A percentile compares a stretch with the other conserved stretches of the same genome.
Evolutionary conservation across 1,140 invertebrate species (phyloP).

Genomic region (Idris sp.): DNA sequence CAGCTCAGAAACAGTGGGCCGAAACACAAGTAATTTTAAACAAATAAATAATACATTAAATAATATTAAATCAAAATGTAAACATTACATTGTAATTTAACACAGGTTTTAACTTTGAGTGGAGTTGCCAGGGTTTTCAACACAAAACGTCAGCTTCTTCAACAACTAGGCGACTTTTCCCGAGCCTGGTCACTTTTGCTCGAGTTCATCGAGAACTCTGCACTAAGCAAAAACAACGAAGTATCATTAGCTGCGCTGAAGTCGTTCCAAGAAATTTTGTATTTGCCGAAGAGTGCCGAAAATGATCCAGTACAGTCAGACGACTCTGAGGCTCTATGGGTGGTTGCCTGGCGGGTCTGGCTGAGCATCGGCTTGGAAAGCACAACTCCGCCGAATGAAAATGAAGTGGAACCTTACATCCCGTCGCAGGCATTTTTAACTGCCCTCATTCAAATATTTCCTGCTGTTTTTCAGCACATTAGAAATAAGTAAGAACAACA

Average conservation of each 20-base stretch:
- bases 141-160: conserved; percentile 90
- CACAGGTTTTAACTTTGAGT: conserved; percentile 85
- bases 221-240: conserved; percentile 94
- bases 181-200: conserved; percentile 94
- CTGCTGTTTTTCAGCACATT: conserved; percentile 93
- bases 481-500: conserved; percentile 84
- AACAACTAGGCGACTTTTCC: conserved; percentile 92
- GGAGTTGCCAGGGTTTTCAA: conserved; percentile 91
- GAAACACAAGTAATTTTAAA: conserved; percentile 97
- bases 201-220: conserved; percentile 95
- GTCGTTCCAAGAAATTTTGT: conserved; percentile 96
- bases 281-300: conserved; percentile 79
- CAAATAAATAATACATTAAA: too few relatives aligned
- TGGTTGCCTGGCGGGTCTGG: conserved; percentile 91
- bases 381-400: conserved; percentile 82
- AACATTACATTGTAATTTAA: too few relatives aligned
- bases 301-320: conserved; percentile 70
- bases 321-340: conserved; percentile 84
- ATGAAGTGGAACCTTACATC: conserved; percentile 84
- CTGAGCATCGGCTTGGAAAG: conserved; percentile 89
- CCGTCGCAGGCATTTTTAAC: conserved; percentile 95
- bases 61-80: too few relatives aligned
- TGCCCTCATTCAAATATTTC: conserved; percentile 95
- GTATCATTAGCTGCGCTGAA: conserved; percentile 96
- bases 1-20: conserved; percentile 99